phyloP scores from a whole-genome alignment of 2,888 invertebrate species.

The Cosmia pyralina region DNA sequence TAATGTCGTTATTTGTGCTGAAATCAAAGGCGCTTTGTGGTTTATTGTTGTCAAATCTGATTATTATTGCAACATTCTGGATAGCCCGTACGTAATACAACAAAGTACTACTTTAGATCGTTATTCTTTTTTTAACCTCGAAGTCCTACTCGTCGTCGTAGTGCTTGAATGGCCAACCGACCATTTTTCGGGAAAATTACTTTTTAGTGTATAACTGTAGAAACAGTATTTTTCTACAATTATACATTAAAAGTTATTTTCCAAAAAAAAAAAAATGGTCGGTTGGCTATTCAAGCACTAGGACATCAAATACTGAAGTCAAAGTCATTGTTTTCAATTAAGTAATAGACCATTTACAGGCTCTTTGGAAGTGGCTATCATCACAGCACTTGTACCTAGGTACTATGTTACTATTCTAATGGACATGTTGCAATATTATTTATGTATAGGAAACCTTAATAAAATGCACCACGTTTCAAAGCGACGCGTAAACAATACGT shows the following conservation, averaged over 20 bases:
- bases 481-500: slow-evolving; percentile 14
- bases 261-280: no score
- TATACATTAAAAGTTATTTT: no score
- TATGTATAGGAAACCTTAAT: neutral
- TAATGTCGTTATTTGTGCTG: slow-evolving; percentile 17
- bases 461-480: neutral
- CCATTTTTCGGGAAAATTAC: no score
- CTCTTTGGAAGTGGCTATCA: neutral
- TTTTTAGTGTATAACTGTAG: no score
- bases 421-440: slow-evolving; percentile 7
- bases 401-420: neutral
- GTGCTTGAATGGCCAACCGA: no score
- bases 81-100: slow-evolving; percentile 20
- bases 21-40: slow-evolving; percentile 5
- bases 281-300: no score
- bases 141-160: neutral
- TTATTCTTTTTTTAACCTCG: slow-evolving; percentile 4
- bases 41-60: slow-evolving; percentile 15
- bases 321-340: neutral
- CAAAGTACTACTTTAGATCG: neutral
- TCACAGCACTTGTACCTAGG: neutral
- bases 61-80: slow-evolving; percentile 6
- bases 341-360: neutral
- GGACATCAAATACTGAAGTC: neutral
- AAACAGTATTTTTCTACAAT: no score